Evolutionary conservation across 2,888 invertebrate genomes (phyloP).

Genomic region (Eupeodes latifasciatus): DNA sequence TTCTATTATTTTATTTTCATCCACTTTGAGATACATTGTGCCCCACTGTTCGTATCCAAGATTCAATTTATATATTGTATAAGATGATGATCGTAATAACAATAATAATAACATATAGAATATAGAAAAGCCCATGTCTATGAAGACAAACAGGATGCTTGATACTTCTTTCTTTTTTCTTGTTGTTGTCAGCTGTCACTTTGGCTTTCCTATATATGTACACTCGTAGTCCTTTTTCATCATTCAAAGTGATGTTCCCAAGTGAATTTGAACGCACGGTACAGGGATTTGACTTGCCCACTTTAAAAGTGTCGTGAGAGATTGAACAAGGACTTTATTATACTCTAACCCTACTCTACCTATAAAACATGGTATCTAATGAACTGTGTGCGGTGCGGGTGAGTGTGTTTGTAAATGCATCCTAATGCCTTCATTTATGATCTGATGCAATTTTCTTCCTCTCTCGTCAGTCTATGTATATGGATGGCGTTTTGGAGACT

Average conservation of each 20-base stretch:
- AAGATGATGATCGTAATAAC: constrained; percentile 62
- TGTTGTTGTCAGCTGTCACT: constrained; percentile 19
- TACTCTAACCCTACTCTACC: no score
- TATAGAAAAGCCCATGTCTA: constrained; percentile 29
- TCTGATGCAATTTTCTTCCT: constrained; percentile 69
- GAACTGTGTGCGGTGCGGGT: neutral
- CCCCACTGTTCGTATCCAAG: constrained; percentile 9
- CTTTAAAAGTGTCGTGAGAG: constrained; percentile 29
- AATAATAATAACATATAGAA: constrained; percentile 52
- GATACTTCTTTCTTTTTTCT: neutral
- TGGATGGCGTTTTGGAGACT: constrained; percentile 41
- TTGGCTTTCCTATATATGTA: neutral
- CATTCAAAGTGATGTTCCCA: constrained; percentile 72
- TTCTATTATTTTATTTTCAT: neutral
- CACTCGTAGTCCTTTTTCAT: constrained; percentile 53
- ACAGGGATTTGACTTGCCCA: constrained; percentile 60
- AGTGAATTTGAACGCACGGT: constrained; percentile 67
- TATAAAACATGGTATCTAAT: no score
- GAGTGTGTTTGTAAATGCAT: constrained; percentile 30
- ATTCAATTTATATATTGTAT: constrained; percentile 27
- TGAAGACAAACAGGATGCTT: constrained; percentile 15
- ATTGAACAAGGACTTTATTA: constrained; percentile 31
- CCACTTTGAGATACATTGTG: no score
- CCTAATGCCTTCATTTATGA: constrained; percentile 14
- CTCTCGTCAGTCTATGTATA: constrained; percentile 43